Percentiles rank a stretch among this genome's conserved stretches.
These are phyloP conservation scores for Drosophila hamatofila DNA, from an alignment of 2,888 invertebrate genomes.

Conservation along the genomic window DNA sequence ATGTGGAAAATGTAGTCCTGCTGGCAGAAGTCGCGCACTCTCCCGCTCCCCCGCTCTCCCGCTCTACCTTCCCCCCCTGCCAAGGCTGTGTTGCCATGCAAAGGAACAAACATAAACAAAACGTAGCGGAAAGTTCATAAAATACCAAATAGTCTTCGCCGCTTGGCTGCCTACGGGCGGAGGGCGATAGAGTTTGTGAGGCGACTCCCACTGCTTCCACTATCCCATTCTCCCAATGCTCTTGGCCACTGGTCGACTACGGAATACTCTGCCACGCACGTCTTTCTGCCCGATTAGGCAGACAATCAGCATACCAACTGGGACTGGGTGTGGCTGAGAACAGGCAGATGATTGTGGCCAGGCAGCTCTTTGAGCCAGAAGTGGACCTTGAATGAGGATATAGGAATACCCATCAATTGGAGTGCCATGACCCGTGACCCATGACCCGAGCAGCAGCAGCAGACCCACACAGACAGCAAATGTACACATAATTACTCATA, in stretches of 20 bases:
- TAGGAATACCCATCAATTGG: conserved; percentile 6
- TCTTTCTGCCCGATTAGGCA: conserved; percentile 51
- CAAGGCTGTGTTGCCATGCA: conserved; percentile 41
- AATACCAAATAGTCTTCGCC: conserved; percentile 36
- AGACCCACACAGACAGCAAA: conserved; percentile 6
- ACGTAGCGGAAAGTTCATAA: conserved; percentile 43
- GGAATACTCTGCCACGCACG: conserved; percentile 17
- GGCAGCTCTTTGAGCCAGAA: background rate
- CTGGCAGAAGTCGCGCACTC: conserved; percentile 23
- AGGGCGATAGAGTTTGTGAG: conserved; percentile 30
- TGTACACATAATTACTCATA: conserved; percentile 66
- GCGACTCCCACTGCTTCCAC: background rate
- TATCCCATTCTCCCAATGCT: background rate
- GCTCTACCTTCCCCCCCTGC: too few relatives aligned
- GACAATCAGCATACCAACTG: conserved; percentile 11
- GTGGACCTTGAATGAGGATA: conserved; percentile 2
- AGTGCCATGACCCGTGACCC: background rate
- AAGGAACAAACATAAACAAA: conserved; percentile 40
- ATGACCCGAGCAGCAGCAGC: background rate
- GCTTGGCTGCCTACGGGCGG: conserved; percentile 33
- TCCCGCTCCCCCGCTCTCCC: background rate
- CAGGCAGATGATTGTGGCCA: conserved; percentile 13
- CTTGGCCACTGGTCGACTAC: background rate
- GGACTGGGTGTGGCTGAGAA: background rate
- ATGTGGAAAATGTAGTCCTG: conserved; percentile 54